Conservation (phyloP, 2,888 invertebrate genomes). For the Eupelmus urozonus region DNA sequence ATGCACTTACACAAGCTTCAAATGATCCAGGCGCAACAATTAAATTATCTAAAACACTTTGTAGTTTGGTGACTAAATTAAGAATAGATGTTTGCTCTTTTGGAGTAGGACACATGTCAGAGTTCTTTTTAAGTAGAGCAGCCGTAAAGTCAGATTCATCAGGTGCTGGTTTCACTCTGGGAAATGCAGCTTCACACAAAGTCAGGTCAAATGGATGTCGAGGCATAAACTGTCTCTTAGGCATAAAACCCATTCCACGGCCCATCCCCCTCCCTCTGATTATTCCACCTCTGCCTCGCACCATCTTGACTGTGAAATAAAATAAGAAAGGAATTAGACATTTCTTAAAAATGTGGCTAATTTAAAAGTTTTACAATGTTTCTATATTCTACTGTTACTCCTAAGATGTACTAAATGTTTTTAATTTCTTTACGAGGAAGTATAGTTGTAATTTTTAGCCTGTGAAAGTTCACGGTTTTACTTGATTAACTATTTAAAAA, state of each 20-base stretch:
- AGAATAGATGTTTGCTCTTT: conserved; percentile 94
- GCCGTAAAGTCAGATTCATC: conserved; percentile 93
- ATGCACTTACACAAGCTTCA: conserved; percentile 91
- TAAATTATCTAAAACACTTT: conserved; percentile 94
- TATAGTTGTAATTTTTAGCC: too few relatives aligned
- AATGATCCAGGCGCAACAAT: conserved; percentile 96
- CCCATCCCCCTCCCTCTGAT: conserved; percentile 82
- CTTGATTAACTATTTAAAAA: too few relatives aligned
- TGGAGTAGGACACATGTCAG: conserved; percentile 93
- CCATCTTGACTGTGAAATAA: conserved; percentile 79
- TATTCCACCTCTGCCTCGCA: conserved; percentile 83
- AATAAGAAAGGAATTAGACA: not conserved
- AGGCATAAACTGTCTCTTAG: conserved; percentile 83
- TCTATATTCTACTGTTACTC: too few relatives aligned
- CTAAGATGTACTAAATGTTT: too few relatives aligned
- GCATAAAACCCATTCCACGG: conserved; percentile 82
- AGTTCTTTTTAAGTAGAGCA: conserved; percentile 94
- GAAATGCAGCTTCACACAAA: conserved; percentile 93
- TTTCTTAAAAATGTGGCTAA: not conserved
- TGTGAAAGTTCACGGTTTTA: too few relatives aligned
- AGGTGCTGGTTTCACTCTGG: conserved; percentile 87
- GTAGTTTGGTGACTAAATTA: conserved; percentile 96
- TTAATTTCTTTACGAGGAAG: too few relatives aligned
- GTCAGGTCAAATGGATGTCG: conserved; percentile 93
- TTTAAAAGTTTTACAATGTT: too few relatives aligned